Base-by-base conservation (phyloP, 2,888 invertebrate genomes). In the Dasysyrphus albostriatus region DNA sequence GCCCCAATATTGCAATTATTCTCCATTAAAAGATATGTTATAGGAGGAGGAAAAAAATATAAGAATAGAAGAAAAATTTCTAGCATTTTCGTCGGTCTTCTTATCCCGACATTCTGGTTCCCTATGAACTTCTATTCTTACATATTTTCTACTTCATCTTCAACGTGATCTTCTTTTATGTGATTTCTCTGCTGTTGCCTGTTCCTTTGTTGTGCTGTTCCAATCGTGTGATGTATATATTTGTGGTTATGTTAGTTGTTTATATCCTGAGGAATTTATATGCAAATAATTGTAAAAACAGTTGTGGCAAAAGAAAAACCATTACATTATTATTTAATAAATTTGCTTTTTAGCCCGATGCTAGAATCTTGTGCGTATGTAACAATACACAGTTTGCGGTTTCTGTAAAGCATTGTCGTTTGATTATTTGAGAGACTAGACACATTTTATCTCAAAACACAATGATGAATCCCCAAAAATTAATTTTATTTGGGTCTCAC, bases 1-100 rank as follows among this genome's bases (percentile, higher is more conserved):
- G 70, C 78, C 72, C 63, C 74, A 79, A 84, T 83, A 83, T 78
- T 79, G 83, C 83, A 83, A 83, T 83, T 83, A 79, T 83, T 72
- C 63, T 72, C 74, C 75, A 84, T 84, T 84, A 84, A 84, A 65
- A 84, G 72, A 75, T 83, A 84, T 69, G 47, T 70, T 76, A 65
- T 72, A 56, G 44, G 29, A 67, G 24, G 47, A 24, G 37, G 44
- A 61, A 32, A 69, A 49, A 69, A 44, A 24, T 5, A 58, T 32
- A 39, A 39, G 10, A 12, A 74, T n/a, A n/a, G n/a, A 39, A 70
- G 42, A 44, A 79, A 56, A 56, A 76, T 58, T n/a, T 44, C 34
- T 34, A 63, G 32, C 37, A 65, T 49, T 75, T 74, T 83, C 24
- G 49, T 72, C 16, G 34, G 42, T 47, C 14, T 75, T 63, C 47